Percentiles rank a stretch among this genome's conserved stretches.
Conservation (phyloP, 2,113 vertebrate genomes). For the Centropus bengalensis region DNA sequence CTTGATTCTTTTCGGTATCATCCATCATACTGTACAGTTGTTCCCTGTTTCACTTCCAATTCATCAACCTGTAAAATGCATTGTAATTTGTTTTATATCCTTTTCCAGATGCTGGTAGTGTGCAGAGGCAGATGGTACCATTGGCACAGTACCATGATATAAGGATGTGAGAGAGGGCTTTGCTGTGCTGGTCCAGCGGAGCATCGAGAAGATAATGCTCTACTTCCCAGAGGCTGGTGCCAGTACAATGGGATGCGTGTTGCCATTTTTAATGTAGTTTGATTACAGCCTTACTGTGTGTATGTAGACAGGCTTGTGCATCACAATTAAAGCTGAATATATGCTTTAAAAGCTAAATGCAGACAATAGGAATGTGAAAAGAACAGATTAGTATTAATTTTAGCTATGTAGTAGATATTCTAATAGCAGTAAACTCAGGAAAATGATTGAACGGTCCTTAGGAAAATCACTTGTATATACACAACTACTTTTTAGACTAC, state of each 20-base stretch:
- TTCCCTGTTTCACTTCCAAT: background rate
- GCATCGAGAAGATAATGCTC: fast-evolving
- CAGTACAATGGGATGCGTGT: fast-evolving
- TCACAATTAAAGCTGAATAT: background rate
- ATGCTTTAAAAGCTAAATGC: background rate
- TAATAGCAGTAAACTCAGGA: background rate
- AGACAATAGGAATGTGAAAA: background rate
- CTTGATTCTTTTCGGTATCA: background rate
- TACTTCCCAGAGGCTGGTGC: background rate
- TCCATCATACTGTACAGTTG: too few relatives aligned
- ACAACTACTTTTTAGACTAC: background rate
- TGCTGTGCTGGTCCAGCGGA: background rate
- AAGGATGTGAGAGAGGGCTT: background rate
- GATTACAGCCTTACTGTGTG: background rate
- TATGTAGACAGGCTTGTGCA: background rate
- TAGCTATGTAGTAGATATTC: background rate
- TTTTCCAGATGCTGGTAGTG: background rate
- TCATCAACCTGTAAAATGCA: background rate
- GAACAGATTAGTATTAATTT: background rate
- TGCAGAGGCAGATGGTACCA: background rate
- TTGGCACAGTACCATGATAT: background rate
- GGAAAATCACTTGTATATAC: background rate
- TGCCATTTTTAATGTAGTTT: background rate
- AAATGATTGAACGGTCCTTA: background rate
- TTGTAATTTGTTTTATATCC: background rate